These are phyloP conservation scores for Azemiops feae DNA, from an alignment of 2,113 vertebrate species.

Conservation along the genomic window DNA sequence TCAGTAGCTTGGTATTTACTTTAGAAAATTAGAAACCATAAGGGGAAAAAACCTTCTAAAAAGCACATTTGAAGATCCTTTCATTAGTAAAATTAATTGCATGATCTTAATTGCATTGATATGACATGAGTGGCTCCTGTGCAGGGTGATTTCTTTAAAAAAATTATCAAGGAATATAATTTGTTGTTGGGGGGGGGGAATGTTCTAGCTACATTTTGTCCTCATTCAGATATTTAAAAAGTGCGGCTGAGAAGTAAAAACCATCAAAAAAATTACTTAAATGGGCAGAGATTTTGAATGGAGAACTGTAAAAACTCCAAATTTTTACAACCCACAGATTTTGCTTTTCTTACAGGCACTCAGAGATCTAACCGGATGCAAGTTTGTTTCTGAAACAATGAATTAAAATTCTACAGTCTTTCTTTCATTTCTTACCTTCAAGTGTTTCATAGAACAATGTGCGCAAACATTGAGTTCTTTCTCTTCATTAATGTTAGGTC, in stretches of 20 bases:
- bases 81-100: constrained; percentile 30
- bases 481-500: neutral
- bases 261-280: neutral
- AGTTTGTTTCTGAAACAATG: neutral
- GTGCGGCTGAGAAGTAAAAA: neutral
- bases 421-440: neutral
- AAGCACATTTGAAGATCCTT: constrained; percentile 9
- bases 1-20: constrained; percentile 33
- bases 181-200: neutral
- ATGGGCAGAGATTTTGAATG: neutral
- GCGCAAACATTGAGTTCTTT: neutral
- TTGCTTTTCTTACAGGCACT: neutral
- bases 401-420: neutral
- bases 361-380: neutral
- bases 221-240: neutral
- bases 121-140: neutral
- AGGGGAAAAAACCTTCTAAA: constrained; percentile 11
- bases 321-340: neutral
- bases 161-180: constrained; percentile 17
- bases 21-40: constrained; percentile 24
- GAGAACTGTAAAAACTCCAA: neutral
- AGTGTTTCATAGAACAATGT: neutral
- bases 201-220: neutral
- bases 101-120: constrained; percentile 12
- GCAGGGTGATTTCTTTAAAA: neutral